Evolutionary conservation across 2,888 invertebrate species (phyloP).

Genomic region (Macroteleia sp.): DNA sequence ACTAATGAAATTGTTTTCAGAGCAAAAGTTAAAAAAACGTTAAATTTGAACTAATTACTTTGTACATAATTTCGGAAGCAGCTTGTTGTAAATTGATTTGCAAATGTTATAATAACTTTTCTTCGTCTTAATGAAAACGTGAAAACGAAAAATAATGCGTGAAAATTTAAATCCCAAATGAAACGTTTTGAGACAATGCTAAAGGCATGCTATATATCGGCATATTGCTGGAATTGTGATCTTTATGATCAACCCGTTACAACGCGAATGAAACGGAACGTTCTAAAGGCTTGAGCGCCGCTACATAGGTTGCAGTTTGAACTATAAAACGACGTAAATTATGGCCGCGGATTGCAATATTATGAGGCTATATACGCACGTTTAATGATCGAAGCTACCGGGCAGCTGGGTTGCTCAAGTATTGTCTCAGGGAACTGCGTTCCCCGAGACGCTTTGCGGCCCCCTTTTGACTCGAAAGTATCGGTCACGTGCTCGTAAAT

Average conservation of each 20-base stretch:
- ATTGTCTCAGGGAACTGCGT: conserved; percentile 78
- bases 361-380: conserved; percentile 84
- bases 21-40: no score
- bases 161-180: conserved; percentile 56
- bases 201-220: conserved; percentile 63
- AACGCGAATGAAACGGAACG: conserved; percentile 79
- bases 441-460: conserved; percentile 40
- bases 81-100: no score
- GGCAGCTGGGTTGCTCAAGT: conserved; percentile 76
- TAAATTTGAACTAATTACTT: no score
- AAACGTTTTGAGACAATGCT: conserved; percentile 56
- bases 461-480: conserved; percentile 69
- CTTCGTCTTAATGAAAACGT: no score
- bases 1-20: no score
- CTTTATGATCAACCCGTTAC: conserved; percentile 81
- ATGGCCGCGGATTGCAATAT: conserved; percentile 84
- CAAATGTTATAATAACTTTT: no score
- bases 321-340: conserved; percentile 84
- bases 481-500: conserved; percentile 71
- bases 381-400: conserved; percentile 84
- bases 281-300: conserved; percentile 77
- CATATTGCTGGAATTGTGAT: conserved; percentile 76
- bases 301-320: conserved; percentile 83
- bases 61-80: no score
- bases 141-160: conserved; percentile 23